phyloP scores from a whole-genome alignment of 1,140 invertebrate genomes.

The Anagrus nilaparvatae region DNA sequence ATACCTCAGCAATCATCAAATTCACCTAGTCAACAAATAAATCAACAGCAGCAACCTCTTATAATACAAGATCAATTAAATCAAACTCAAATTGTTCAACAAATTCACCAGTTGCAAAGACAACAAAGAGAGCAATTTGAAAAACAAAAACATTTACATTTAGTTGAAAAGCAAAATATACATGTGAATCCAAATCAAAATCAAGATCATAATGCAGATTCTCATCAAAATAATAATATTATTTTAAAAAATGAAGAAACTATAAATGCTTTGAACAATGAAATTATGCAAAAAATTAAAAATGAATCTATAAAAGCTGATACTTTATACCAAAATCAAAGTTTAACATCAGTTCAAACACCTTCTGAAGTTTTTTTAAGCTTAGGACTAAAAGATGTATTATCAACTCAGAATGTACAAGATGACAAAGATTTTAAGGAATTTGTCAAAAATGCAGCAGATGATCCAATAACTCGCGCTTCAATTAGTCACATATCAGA shows the following conservation, averaged over 20 bases:
- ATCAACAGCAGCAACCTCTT: constrained; percentile 24
- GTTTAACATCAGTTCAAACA: constrained; percentile 35
- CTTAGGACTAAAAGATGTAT: constrained; percentile 34
- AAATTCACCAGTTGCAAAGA: constrained; percentile 34
- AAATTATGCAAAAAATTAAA: constrained; percentile 26
- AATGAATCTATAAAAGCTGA: constrained; percentile 11
- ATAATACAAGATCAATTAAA: constrained; percentile 15
- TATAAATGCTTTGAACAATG: constrained; percentile 28
- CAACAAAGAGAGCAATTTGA: constrained; percentile 37
- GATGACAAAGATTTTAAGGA: constrained; percentile 38
- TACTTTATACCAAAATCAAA: constrained; percentile 21
- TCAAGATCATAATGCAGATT: constrained; percentile 21
- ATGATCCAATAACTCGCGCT: constrained; percentile 31
- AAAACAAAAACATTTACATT: constrained; percentile 33
- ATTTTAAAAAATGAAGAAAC: constrained; percentile 33
- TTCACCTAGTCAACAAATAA: constrained; percentile 26
- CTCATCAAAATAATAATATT: constrained; percentile 36
- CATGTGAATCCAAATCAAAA: constrained; percentile 6
- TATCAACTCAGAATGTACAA: constrained; percentile 25
- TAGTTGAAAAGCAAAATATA: constrained; percentile 30
- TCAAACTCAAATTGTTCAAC: constrained; percentile 28
- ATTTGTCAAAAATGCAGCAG: constrained; percentile 25
- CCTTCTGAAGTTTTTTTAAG: constrained; percentile 37
- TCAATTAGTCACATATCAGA: constrained; percentile 39
- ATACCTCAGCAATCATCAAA: constrained; percentile 33